These are phyloP conservation scores for Diogma glabrata DNA, from an alignment of 2,888 invertebrate genomes.

Conservation along the genomic window DNA sequence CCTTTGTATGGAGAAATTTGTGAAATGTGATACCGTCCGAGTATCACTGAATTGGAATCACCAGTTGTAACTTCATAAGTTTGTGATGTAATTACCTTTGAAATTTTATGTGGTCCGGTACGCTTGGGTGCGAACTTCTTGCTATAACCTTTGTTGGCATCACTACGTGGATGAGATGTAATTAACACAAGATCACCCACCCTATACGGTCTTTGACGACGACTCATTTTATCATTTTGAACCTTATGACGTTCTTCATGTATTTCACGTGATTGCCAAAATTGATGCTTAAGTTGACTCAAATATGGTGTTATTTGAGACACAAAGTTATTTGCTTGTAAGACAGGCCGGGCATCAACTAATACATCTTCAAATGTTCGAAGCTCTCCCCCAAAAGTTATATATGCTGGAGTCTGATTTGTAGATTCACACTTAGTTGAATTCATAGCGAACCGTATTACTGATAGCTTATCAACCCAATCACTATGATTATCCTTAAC, in stretches of 20 bases:
- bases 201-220: not conserved
- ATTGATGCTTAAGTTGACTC: not conserved
- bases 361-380: conserved; percentile 25
- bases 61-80: not conserved
- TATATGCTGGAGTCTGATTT: no score
- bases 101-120: not conserved
- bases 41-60: not conserved
- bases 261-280: not conserved
- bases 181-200: not conserved
- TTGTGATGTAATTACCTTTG: no score
- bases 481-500: conserved; percentile 22
- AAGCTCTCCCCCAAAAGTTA: conserved; percentile 29
- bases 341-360: conserved; percentile 22
- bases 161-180: not conserved
- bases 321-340: conserved; percentile 21
- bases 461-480: conserved; percentile 25
- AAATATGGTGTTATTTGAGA: conserved; percentile 16
- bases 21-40: not conserved
- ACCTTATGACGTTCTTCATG: not conserved
- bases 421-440: conserved; percentile 24
- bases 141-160: not conserved
- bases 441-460: conserved; percentile 32
- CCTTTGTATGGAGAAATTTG: not conserved
- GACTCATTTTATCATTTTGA: not conserved
- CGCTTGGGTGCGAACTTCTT: not conserved